These are phyloP conservation scores for Sipha flava DNA, from an alignment of 1,140 invertebrate species.

Conservation along the genomic window DNA sequence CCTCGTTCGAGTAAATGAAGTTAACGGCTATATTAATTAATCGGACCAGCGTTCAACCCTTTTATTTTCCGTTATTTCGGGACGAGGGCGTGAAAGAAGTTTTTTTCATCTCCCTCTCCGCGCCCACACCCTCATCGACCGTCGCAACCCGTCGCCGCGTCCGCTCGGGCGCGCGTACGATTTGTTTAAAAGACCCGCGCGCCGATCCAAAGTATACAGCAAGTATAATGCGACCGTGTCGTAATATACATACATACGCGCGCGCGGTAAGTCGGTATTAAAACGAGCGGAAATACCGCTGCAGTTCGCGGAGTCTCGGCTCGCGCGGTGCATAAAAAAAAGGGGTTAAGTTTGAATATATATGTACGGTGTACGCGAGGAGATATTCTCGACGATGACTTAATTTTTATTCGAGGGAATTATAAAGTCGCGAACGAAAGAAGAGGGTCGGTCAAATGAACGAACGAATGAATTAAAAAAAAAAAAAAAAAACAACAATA, in stretches of 20 bases:
- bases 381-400: conserved; percentile 21
- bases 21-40: conserved; percentile 33
- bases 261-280: not conserved
- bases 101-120: not conserved
- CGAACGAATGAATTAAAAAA: not conserved
- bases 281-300: conserved; percentile 9
- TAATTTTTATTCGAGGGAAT: conserved; percentile 30
- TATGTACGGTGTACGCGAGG: not conserved
- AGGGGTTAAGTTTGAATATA: not conserved
- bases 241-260: not conserved
- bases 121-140: not conserved
- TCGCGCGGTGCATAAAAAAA: not conserved
- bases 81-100: conserved; percentile 4
- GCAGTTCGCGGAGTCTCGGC: not conserved
- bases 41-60: conserved; percentile 21
- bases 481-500: not conserved
- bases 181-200: too few relatives aligned
- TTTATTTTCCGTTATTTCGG: not conserved
- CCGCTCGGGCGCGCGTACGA: not conserved
- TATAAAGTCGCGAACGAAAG: not conserved
- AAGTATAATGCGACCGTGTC: not conserved
- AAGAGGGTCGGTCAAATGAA: not conserved
- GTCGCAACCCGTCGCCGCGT: too few relatives aligned
- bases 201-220: too few relatives aligned
- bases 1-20: not conserved